Percentiles rank a stretch among this genome's conserved stretches.
Evolutionary conservation across 2,797 vertebrate genomes (phyloP).

Genomic region (Oreortyx pictus): DNA sequence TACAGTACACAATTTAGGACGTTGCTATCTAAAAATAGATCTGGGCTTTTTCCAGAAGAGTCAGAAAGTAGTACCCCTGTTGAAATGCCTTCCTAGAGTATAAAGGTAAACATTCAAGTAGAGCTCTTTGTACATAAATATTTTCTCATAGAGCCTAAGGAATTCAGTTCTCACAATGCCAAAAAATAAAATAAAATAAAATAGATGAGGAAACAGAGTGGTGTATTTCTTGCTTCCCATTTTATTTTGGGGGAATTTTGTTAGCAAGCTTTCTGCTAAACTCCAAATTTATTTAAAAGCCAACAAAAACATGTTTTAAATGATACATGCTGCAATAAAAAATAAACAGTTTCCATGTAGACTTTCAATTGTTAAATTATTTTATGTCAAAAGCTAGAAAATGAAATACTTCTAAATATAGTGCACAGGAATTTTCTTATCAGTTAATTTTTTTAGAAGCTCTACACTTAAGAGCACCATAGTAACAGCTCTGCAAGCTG

Average conservation of each 20-base stretch:
- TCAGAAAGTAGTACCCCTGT: slow-evolving; percentile 15
- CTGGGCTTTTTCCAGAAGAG: slow-evolving; percentile 32
- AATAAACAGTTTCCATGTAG: slow-evolving; percentile 61
- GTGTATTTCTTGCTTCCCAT: not conserved
- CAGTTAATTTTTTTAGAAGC: slow-evolving; percentile 69
- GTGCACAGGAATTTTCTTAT: slow-evolving; percentile 78
- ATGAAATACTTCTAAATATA: slow-evolving; percentile 80
- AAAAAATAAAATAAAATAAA: not conserved
- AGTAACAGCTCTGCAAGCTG: slow-evolving; percentile 76
- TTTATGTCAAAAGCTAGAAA: slow-evolving; percentile 75
- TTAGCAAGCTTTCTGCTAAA: slow-evolving; percentile 38
- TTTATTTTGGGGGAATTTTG: not conserved
- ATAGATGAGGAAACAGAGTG: not conserved
- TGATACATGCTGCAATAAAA: slow-evolving; percentile 40
- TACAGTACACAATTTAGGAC: slow-evolving; percentile 50
- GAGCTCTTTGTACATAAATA: not conserved
- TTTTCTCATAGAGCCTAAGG: slow-evolving; percentile 21
- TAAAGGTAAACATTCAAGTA: slow-evolving; percentile 39
- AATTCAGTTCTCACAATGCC: not conserved
- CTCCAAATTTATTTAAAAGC: slow-evolving; percentile 58
- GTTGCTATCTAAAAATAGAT: slow-evolving; percentile 55
- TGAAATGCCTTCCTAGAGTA: slow-evolving; percentile 57
- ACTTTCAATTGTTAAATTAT: slow-evolving; percentile 73
- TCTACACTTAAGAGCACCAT: slow-evolving; percentile 75
- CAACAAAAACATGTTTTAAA: not conserved